A percentile compares a stretch with the other conserved stretches of the same genome.
Evolutionary conservation across 30 jellyfish, hydroid and myxozoan species (phyloP).

Genomic region (Phacellophora camtschatica): DNA sequence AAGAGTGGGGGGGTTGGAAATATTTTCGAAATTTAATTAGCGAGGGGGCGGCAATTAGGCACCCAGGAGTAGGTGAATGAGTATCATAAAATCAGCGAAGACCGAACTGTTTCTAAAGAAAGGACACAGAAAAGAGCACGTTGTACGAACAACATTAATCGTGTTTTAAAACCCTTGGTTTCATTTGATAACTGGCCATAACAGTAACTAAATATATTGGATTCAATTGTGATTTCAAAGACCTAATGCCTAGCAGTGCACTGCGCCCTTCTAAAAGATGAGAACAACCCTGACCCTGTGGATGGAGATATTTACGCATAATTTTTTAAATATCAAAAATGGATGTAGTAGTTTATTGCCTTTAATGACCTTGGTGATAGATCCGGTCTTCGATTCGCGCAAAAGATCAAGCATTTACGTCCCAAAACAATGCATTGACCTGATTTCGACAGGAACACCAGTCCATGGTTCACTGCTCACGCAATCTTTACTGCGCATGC

Average conservation of each 20-base stretch:
- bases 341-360: not conserved
- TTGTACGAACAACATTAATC: too few species aligned
- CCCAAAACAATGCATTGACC: conserved; percentile 68
- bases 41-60: too few species aligned
- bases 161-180: too few species aligned
- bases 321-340: not conserved
- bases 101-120: too few species aligned
- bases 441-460: conserved; percentile 48
- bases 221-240: conserved; percentile 1
- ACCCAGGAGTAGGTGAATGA: too few species aligned
- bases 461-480: conserved; percentile 66
- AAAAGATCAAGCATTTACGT: conserved; percentile 39
- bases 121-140: too few species aligned
- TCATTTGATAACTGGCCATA: too few species aligned
- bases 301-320: conserved; percentile 1
- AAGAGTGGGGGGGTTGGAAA: too few species aligned
- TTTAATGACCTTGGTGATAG: conserved; percentile 20
- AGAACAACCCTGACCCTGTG: conserved; percentile 42
- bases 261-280: conserved; percentile 8
- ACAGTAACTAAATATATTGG: too few species aligned
- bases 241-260: conserved; percentile 15
- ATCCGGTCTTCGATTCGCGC: conserved; percentile 20
- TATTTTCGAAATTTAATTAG: too few species aligned
- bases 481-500: conserved; percentile 44
- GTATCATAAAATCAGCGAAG: too few species aligned